Evolutionary conservation across 2,113 vertebrate genomes (phyloP).

Genomic region (Lophius piscatorius): DNA sequence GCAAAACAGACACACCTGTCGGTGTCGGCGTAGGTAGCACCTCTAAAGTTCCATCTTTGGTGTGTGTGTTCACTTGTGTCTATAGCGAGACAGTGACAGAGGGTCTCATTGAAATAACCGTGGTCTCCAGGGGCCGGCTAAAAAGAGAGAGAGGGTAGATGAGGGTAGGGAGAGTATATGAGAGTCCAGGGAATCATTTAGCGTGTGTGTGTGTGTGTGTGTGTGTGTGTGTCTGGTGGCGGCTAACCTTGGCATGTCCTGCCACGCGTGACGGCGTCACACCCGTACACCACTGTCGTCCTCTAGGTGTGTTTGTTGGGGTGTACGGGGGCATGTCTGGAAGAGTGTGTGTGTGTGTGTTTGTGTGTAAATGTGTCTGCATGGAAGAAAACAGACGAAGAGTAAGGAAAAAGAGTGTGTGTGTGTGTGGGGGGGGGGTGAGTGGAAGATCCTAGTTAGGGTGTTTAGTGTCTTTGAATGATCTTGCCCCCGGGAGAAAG

Average conservation of each 20-base stretch:
- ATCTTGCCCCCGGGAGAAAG: slow-evolving; percentile 72
- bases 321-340: slow-evolving; percentile 34
- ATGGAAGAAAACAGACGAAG: slow-evolving; percentile 42
- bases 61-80: slow-evolving; percentile 58
- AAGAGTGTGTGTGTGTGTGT: slow-evolving; percentile 22
- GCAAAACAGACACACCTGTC: too few species aligned
- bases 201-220: slow-evolving; percentile 32
- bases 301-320: slow-evolving; percentile 49
- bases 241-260: slow-evolving; percentile 76
- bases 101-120: slow-evolving; percentile 76
- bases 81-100: slow-evolving; percentile 71
- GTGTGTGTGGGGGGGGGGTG: background rate
- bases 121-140: slow-evolving; percentile 63
- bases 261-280: slow-evolving; percentile 68
- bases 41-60: slow-evolving; percentile 25
- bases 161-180: slow-evolving; percentile 65
- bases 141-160: slow-evolving; percentile 70
- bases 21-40: background rate
- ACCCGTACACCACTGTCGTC: slow-evolving; percentile 55
- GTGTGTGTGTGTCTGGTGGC: slow-evolving; percentile 54
- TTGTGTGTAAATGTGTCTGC: slow-evolving; percentile 20
- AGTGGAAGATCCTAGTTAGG: slow-evolving; percentile 13
- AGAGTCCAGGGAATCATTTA: slow-evolving; percentile 77
- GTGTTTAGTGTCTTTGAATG: slow-evolving; percentile 73
- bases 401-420: slow-evolving; percentile 9